phyloP scores from a whole-genome alignment of 2,888 invertebrate species.

The Tipula lateralis region DNA sequence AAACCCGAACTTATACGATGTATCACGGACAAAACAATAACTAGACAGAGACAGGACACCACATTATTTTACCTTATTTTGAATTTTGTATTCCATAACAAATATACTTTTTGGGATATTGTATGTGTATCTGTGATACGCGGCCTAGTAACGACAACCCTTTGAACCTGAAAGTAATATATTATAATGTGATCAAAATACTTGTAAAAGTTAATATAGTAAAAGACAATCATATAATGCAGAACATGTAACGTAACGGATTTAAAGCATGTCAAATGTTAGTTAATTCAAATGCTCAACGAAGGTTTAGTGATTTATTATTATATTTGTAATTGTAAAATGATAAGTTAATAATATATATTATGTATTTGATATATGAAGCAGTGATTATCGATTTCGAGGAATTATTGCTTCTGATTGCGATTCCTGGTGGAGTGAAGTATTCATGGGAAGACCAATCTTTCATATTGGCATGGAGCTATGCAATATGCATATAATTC shows the following conservation, averaged over 20 bases:
- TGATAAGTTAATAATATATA: too few relatives aligned
- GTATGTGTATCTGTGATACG: not conserved
- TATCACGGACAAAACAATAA: not conserved
- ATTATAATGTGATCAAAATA: not conserved
- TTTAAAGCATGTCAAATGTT: not conserved
- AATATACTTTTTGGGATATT: not conserved
- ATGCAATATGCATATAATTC: too few relatives aligned
- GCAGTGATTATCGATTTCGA: too few relatives aligned
- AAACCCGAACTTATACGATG: not conserved
- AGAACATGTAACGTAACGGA: not conserved
- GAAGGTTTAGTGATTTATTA: too few relatives aligned
- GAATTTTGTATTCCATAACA: not conserved
- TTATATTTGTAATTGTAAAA: too few relatives aligned
- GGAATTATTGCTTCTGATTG: too few relatives aligned
- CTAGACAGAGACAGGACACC: not conserved
- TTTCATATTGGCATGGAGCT: too few relatives aligned
- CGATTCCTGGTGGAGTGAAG: too few relatives aligned
- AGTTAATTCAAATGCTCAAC: too few relatives aligned
- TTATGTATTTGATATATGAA: too few relatives aligned
- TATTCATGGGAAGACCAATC: too few relatives aligned
- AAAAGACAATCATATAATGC: not conserved
- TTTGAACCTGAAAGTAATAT: constrained; percentile 15
- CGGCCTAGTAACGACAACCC: not conserved
- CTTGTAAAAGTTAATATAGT: not conserved
- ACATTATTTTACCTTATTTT: not conserved